A percentile compares a stretch with the other conserved stretches of the same genome.
phyloP scores from a whole-genome alignment of 2,888 invertebrate species.

The Keiferia lycopersicella region DNA sequence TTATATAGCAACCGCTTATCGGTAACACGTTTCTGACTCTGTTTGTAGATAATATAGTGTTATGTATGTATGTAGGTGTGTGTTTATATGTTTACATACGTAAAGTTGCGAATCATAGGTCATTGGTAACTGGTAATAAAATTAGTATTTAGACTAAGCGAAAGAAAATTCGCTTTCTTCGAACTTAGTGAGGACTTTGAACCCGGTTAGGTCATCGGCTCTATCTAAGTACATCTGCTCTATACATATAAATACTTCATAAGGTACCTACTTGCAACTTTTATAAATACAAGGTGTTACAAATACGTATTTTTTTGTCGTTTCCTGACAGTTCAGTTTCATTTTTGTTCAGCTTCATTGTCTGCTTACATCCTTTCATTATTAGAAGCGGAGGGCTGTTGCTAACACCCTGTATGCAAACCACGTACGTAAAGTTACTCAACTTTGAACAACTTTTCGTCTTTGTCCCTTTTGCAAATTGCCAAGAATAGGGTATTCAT shows the following conservation, averaged over 20 bases:
- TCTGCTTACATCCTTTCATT: too few relatives aligned
- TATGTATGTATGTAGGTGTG: neutral
- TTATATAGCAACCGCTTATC: slow-evolving; percentile 37
- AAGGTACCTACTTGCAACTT: neutral
- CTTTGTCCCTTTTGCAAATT: too few relatives aligned
- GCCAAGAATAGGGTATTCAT: too few relatives aligned
- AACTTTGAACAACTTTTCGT: too few relatives aligned
- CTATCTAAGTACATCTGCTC: neutral
- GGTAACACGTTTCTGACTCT: neutral
- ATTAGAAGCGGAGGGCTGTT: too few relatives aligned
- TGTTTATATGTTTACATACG: neutral
- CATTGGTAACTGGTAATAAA: neutral
- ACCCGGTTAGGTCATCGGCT: neutral
- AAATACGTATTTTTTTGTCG: too few relatives aligned
- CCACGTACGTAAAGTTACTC: too few relatives aligned
- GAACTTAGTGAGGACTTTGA: neutral
- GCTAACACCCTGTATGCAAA: too few relatives aligned
- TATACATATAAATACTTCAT: neutral
- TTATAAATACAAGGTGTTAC: neutral
- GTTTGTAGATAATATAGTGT: neutral
- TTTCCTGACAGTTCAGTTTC: too few relatives aligned
- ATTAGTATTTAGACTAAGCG: neutral
- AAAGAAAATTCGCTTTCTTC: neutral
- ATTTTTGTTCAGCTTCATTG: too few relatives aligned
- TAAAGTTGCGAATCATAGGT: neutral